Evolutionary conservation across 2,888 invertebrate species (phyloP).

Genomic region (Augiades crinisus): DNA sequence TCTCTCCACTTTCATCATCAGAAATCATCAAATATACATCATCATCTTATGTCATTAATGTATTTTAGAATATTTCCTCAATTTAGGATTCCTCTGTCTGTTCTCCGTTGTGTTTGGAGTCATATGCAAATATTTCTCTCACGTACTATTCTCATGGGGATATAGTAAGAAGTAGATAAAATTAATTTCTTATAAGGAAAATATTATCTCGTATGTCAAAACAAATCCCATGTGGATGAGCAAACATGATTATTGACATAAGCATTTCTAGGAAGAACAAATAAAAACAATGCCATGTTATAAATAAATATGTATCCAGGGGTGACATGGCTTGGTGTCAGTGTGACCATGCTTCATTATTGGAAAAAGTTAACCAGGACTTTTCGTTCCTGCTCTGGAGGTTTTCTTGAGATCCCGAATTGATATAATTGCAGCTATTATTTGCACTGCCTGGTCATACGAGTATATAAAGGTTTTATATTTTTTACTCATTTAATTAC

Average conservation of each 20-base stretch:
- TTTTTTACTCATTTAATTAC: too few species aligned
- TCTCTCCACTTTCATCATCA: too few species aligned
- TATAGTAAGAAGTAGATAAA: neutral
- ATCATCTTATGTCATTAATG: too few species aligned
- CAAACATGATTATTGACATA: slow-evolving; percentile 21
- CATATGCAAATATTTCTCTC: neutral
- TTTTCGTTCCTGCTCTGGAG: too few species aligned
- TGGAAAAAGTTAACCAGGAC: too few species aligned
- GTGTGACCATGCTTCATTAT: neutral
- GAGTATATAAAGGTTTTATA: too few species aligned
- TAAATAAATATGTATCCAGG: slow-evolving; percentile 5
- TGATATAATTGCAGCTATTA: too few species aligned
- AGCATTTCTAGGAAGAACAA: slow-evolving; percentile 14
- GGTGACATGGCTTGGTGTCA: slow-evolving; percentile 5
- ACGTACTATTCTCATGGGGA: neutral
- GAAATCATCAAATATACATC: too few species aligned
- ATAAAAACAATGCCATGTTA: slow-evolving; percentile 17
- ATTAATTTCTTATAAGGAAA: slow-evolving; percentile 9
- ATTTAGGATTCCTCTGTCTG: neutral
- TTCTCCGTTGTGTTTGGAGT: neutral
- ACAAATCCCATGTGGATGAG: slow-evolving; percentile 12
- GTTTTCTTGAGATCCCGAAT: too few species aligned
- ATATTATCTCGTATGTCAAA: slow-evolving; percentile 11
- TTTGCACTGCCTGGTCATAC: too few species aligned
- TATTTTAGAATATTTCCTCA: too few species aligned